Evolutionary conservation across 2,113 vertebrate species (phyloP).

Genomic region (Hydropotes inermis): DNA sequence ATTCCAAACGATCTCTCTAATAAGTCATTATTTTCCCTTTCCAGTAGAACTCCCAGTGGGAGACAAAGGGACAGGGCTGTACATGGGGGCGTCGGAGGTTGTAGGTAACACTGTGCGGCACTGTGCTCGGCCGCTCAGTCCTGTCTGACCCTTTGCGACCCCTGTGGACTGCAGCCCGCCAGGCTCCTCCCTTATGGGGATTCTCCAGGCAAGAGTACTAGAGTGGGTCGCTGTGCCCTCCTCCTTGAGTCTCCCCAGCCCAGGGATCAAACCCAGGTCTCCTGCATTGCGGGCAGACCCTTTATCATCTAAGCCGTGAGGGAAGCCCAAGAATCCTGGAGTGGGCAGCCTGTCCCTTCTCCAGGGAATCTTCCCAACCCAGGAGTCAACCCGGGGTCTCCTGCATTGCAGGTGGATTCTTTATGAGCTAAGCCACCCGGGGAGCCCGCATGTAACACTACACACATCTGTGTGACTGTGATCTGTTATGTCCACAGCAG

Average conservation of each 20-base stretch:
- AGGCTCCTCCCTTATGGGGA: not conserved
- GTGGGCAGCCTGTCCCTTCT: not conserved
- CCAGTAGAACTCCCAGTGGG: not conserved
- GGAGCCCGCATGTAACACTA: not conserved
- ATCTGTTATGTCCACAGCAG: not conserved
- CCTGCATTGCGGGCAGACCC: not conserved
- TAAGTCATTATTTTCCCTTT: not conserved
- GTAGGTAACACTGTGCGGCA: not conserved
- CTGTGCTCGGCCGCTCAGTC: not conserved
- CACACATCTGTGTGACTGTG: not conserved
- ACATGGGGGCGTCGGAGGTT: not conserved
- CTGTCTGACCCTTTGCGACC: not conserved
- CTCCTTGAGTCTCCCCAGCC: not conserved
- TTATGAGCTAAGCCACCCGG: not conserved
- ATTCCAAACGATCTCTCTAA: slow-evolving; percentile 1
- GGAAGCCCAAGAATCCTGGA: not conserved
- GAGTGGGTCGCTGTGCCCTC: not conserved
- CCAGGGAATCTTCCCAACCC: not conserved
- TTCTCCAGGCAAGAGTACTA: not conserved
- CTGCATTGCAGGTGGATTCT: not conserved
- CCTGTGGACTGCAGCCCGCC: fast-evolving
- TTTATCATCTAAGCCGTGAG: not conserved
- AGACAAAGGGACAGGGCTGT: not conserved
- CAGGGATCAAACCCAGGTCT: not conserved
- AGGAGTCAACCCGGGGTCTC: not conserved